phyloP scores from a whole-genome alignment of 2,113 vertebrate genomes.

The Pangasianodon hypophthalmus region DNA sequence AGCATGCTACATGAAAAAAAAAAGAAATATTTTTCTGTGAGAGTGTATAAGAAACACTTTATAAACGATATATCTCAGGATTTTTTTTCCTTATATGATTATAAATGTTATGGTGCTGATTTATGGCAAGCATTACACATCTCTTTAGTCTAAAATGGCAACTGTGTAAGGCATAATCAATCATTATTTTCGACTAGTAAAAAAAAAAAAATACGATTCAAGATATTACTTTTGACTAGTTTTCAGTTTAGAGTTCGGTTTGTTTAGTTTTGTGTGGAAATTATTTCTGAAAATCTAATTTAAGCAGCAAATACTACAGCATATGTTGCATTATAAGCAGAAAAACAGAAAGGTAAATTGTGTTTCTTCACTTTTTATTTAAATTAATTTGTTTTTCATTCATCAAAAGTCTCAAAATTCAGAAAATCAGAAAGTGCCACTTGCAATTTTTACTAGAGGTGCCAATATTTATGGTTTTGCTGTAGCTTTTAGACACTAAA shows the following conservation, averaged over 20 bases:
- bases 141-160: neutral
- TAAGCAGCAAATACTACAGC: no score
- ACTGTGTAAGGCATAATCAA: neutral
- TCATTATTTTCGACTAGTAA: neutral
- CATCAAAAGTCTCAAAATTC: neutral
- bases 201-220: neutral
- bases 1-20: neutral
- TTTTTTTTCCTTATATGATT: neutral
- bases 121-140: neutral
- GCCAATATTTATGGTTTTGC: neutral
- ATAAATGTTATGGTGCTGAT: neutral
- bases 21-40: neutral
- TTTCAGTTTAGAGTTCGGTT: no score
- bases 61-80: neutral
- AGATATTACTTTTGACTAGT: neutral
- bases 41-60: neutral
- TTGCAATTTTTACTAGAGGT: neutral
- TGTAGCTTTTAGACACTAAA: neutral
- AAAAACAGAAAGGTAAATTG: neutral
- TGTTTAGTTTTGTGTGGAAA: neutral
- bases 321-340: neutral
- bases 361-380: neutral
- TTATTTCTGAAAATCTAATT: neutral
- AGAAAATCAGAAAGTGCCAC: neutral
- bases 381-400: neutral